These are phyloP conservation scores for Octopus bimaculoides DNA, from an alignment of 1,140 invertebrate genomes.

Conservation along the genomic window DNA sequence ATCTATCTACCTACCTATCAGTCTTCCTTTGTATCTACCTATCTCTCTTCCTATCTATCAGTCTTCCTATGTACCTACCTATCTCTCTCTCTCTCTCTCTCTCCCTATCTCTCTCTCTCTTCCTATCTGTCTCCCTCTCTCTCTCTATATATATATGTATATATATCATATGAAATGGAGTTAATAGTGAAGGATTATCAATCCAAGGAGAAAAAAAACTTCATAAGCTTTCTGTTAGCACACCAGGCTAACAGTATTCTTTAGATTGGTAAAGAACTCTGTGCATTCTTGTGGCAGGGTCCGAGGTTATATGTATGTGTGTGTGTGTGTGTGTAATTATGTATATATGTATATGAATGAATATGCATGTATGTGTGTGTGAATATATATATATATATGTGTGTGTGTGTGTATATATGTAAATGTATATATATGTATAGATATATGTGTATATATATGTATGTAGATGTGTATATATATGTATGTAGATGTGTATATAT, in stretches of 20 bases:
- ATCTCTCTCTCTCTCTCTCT: slow-evolving; percentile 7
- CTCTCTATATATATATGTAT: no score
- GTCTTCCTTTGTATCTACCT: no score
- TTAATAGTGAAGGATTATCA: no score
- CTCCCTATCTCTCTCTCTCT: slow-evolving; percentile 11
- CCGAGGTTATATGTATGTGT: background rate
- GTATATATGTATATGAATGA: background rate
- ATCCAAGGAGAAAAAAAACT: no score
- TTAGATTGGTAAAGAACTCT: no score
- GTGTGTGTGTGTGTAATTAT: background rate
- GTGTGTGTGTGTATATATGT: background rate
- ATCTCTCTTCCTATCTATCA: background rate
- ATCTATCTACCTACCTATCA: no score
- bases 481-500: background rate
- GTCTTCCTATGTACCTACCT: background rate
- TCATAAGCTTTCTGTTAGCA: no score
- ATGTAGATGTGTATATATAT: background rate
- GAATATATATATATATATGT: background rate
- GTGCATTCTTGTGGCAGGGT: no score
- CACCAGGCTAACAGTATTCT: no score
- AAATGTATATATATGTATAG: background rate
- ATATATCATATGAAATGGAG: no score
- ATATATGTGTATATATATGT: background rate
- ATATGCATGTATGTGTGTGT: background rate
- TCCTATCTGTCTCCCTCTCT: no score